Evolutionary conservation across 2,113 vertebrate species (phyloP).

Genomic region (Austrofundulus limnaeus): DNA sequence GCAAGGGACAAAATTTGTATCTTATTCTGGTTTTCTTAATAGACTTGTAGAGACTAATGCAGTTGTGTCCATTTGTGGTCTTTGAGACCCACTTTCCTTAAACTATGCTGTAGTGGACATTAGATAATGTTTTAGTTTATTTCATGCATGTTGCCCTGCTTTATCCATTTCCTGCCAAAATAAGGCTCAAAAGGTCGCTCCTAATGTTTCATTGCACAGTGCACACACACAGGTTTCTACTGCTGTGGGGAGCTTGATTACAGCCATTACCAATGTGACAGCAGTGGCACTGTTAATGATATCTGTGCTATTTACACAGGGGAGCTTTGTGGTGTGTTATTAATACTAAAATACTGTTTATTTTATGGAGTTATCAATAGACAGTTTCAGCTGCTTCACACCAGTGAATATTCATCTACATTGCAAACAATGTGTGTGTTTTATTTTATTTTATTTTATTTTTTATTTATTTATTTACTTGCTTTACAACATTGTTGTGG

Average conservation of each 20-base stretch:
- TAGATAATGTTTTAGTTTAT: too few relatives aligned
- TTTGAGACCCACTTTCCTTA: too few relatives aligned
- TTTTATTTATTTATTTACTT: background rate
- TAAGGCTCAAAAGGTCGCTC: constrained; percentile 38
- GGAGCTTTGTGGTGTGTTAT: constrained; percentile 63
- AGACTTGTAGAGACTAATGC: too few relatives aligned
- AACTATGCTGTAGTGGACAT: too few relatives aligned
- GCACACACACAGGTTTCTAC: constrained; percentile 19
- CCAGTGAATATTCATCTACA: constrained; percentile 57
- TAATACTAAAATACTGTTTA: constrained; percentile 51
- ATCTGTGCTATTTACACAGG: constrained; percentile 62
- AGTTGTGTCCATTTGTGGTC: too few relatives aligned
- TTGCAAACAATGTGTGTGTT: constrained; percentile 33
- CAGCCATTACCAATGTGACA: constrained; percentile 70
- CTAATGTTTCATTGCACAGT: constrained; percentile 33
- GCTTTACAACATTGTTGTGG: constrained; percentile 6
- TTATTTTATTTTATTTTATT: too few relatives aligned
- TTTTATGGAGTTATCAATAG: constrained; percentile 68
- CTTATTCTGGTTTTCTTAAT: too few relatives aligned
- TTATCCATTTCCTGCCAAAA: constrained; percentile 58
- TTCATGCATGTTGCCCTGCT: constrained; percentile 33
- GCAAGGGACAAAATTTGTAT: too few relatives aligned
- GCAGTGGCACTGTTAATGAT: constrained; percentile 66
- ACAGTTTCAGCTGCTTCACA: constrained; percentile 50
- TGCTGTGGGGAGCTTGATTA: constrained; percentile 67